Evolutionary conservation across 1,140 invertebrate species (phyloP).

Genomic region (Calosoma granatense): DNA sequence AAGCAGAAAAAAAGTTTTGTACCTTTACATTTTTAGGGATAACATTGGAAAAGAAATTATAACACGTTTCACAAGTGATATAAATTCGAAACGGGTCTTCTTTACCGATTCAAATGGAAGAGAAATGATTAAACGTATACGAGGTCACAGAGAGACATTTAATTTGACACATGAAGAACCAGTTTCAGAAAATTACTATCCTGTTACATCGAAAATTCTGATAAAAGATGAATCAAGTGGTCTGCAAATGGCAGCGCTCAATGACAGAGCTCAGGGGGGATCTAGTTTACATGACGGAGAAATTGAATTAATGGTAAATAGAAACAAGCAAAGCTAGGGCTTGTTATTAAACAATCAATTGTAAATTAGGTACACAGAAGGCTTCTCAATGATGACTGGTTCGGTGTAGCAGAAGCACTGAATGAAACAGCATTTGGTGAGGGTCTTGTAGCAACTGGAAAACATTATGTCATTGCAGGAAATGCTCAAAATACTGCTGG

Average conservation of each 20-base stretch:
- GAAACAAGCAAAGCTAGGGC: too few relatives aligned
- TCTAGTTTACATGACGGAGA: slow-evolving; percentile 60
- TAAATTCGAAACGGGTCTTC: slow-evolving; percentile 39
- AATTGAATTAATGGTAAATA: slow-evolving; percentile 63
- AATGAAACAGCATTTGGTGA: slow-evolving; percentile 61
- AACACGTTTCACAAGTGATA: slow-evolving; percentile 34
- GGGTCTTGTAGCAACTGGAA: slow-evolving; percentile 62
- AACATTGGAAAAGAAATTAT: slow-evolving; percentile 48
- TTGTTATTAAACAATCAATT: too few relatives aligned
- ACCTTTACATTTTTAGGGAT: slow-evolving; percentile 35
- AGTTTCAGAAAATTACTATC: slow-evolving; percentile 82
- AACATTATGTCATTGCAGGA: slow-evolving; percentile 45
- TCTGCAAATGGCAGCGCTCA: slow-evolving; percentile 53
- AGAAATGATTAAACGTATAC: slow-evolving; percentile 49
- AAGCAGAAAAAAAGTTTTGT: too few relatives aligned
- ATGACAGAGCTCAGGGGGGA: slow-evolving; percentile 80
- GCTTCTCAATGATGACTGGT: slow-evolving; percentile 76
- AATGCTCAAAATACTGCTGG: slow-evolving; percentile 12
- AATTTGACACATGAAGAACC: slow-evolving; percentile 50
- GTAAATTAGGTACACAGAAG: slow-evolving; percentile 72
- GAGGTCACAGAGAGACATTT: slow-evolving; percentile 65
- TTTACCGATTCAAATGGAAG: slow-evolving; percentile 63
- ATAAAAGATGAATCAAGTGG: slow-evolving; percentile 44
- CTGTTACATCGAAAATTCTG: slow-evolving; percentile 71
- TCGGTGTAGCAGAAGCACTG: slow-evolving; percentile 82